Evolutionary conservation across 2,888 invertebrate genomes (phyloP).

Genomic region (Brenthis daphne): DNA sequence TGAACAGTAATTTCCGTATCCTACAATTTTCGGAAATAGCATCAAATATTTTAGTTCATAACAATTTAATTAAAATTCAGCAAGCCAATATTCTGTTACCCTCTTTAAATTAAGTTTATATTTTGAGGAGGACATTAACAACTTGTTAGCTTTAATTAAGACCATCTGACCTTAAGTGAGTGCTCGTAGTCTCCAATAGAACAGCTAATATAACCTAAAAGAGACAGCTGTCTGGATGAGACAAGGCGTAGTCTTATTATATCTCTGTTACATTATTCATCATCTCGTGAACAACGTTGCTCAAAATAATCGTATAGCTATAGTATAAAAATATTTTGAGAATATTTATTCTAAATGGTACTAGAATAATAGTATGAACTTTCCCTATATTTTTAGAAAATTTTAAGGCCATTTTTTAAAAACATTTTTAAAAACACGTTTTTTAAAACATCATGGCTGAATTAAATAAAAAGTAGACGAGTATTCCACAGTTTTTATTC

Average conservation of each 20-base stretch:
- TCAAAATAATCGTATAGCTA: slow-evolving; percentile 13
- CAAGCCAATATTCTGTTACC: slow-evolving; percentile 11
- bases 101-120: slow-evolving; percentile 19
- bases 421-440: not conserved
- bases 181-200: slow-evolving; percentile 23
- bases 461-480: not conserved
- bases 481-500: not conserved
- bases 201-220: slow-evolving; percentile 22
- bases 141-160: slow-evolving; percentile 33
- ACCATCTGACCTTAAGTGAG: slow-evolving; percentile 17
- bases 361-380: not conserved
- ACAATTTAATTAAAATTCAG: slow-evolving; percentile 18
- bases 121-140: slow-evolving; percentile 25
- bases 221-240: slow-evolving; percentile 24
- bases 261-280: slow-evolving; percentile 27
- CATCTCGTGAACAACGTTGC: slow-evolving; percentile 9
- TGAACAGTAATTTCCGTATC: not conserved
- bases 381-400: slow-evolving; percentile 1
- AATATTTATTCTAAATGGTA: not conserved
- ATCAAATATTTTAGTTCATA: not conserved
- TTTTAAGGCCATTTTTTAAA: not conserved
- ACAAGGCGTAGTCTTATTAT: slow-evolving; percentile 21
- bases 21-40: not conserved
- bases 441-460: not conserved
- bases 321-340: slow-evolving; percentile 1